Conservation (phyloP, 2,113 vertebrate genomes). For the Pseudorhombus dupliciocellatus region DNA sequence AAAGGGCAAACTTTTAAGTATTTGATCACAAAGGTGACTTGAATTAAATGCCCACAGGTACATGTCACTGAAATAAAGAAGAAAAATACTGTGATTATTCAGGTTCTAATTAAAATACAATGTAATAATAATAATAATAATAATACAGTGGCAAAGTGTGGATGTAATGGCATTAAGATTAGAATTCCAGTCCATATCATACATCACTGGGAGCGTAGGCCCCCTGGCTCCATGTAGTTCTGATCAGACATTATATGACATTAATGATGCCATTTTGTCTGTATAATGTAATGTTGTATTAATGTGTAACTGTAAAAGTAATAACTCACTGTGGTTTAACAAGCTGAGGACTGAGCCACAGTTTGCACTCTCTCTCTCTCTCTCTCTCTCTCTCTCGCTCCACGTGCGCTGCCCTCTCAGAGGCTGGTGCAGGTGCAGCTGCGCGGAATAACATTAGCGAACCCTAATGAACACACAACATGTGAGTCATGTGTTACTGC, state of each 20-base stretch:
- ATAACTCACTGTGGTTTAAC: neutral
- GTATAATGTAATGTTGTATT: neutral
- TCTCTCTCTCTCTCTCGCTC: no score
- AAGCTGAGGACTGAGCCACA: neutral
- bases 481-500: slow-evolving; percentile 13
- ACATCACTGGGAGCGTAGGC: neutral
- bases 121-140: no score
- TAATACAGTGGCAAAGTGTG: neutral
- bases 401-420: neutral
- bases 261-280: neutral
- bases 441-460: neutral
- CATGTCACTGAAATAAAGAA: no score
- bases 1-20: no score
- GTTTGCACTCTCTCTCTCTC: no score
- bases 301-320: neutral
- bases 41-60: neutral
- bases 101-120: no score
- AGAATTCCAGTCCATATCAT: neutral
- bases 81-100: no score
- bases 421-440: no score
- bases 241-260: neutral
- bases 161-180: neutral
- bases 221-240: neutral
- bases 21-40: neutral
- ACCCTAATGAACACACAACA: neutral